phyloP scores from a whole-genome alignment of 2,797 vertebrate species.

The Pristis pectinata region DNA sequence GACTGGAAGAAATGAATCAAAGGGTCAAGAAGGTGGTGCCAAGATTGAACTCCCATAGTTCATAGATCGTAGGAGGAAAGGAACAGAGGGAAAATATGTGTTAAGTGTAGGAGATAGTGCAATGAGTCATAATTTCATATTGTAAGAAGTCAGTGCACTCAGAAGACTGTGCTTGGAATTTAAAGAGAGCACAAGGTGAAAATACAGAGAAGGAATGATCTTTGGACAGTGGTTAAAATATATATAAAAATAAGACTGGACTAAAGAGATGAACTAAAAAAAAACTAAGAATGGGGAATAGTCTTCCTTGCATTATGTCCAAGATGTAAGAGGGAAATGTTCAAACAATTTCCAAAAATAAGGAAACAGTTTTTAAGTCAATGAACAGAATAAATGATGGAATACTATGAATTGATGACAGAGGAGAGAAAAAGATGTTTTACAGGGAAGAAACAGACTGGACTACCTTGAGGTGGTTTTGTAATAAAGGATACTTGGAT shows the following conservation, averaged over 20 bases:
- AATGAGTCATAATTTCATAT: neutral
- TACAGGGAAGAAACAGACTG: neutral
- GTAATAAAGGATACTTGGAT: neutral
- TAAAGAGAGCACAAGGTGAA: neutral
- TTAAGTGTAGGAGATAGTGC: neutral
- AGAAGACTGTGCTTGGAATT: neutral
- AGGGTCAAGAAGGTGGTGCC: neutral
- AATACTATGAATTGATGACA: neutral
- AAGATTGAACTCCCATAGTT: neutral
- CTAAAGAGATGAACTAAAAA: neutral
- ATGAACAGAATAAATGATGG: neutral
- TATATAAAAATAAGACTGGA: neutral
- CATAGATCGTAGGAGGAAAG: neutral
- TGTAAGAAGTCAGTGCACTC: too few species aligned
- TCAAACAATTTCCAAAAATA: neutral
- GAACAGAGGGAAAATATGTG: neutral
- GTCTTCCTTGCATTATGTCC: neutral
- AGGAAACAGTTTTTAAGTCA: neutral
- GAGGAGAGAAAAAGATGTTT: neutral
- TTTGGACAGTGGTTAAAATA: neutral
- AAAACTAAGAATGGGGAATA: neutral
- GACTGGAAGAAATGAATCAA: neutral
- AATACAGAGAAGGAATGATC: neutral
- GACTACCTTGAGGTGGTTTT: neutral
- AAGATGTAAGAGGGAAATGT: neutral